These are phyloP conservation scores for Trachythela sp. DNA, from an alignment of 64 coral and sea anemone species.

Conservation along the genomic window DNA sequence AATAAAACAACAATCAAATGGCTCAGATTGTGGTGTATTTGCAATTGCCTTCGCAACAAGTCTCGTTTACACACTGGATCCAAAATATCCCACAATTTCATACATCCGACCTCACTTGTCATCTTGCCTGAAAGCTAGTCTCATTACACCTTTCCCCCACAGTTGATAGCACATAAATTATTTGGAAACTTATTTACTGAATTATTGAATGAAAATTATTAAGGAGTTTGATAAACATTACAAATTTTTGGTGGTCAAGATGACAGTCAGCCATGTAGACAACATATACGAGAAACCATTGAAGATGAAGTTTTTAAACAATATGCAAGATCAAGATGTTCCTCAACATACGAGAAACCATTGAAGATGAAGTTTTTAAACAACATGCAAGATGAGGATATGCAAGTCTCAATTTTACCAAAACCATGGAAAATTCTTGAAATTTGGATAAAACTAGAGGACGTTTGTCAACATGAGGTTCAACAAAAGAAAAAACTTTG, in stretches of 20 bases:
- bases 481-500: slow-evolving; percentile 43
- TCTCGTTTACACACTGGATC: slow-evolving; percentile 19
- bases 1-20: slow-evolving; percentile 33
- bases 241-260: too few species aligned
- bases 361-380: slow-evolving; percentile 29
- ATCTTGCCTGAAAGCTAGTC: slow-evolving; percentile 12
- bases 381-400: slow-evolving; percentile 43
- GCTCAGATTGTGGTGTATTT: slow-evolving; percentile 38
- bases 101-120: slow-evolving; percentile 27
- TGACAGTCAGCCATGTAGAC: slow-evolving; percentile 46
- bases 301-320: slow-evolving; percentile 27
- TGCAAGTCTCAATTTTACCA: slow-evolving; percentile 43
- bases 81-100: slow-evolving; percentile 26
- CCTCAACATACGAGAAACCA: slow-evolving; percentile 37
- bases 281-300: slow-evolving; percentile 34
- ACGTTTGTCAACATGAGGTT: slow-evolving; percentile 34
- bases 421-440: slow-evolving; percentile 41
- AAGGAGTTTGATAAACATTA: neutral
- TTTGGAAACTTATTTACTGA: neutral
- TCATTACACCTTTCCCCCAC: slow-evolving; percentile 11
- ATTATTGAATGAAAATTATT: neutral
- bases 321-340: slow-evolving; percentile 45
- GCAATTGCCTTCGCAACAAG: slow-evolving; percentile 46
- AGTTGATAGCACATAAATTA: neutral
- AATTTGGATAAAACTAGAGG: slow-evolving; percentile 27